Percentiles rank a stretch among this genome's conserved stretches.
Evolutionary conservation across 2,113 vertebrate species (phyloP).

Genomic region (Phodopus roborovskii): DNA sequence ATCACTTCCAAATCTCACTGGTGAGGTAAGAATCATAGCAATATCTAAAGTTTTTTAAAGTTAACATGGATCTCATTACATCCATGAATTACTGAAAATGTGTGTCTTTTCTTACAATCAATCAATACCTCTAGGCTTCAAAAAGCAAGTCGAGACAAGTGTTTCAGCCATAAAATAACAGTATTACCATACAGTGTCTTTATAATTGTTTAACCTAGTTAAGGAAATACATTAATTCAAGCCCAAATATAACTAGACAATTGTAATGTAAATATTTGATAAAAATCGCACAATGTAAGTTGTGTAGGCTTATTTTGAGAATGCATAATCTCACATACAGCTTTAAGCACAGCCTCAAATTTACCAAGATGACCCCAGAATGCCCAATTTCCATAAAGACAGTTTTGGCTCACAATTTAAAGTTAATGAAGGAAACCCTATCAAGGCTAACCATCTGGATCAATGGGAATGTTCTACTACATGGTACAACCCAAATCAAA

Average conservation of each 20-base stretch:
- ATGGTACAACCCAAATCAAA: not conserved
- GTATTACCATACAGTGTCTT: not conserved
- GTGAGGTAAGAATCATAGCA: not conserved
- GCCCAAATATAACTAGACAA: not conserved
- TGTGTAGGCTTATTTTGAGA: not conserved
- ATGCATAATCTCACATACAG: not conserved
- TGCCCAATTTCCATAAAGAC: not conserved
- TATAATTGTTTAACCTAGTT: not conserved
- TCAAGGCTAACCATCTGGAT: not conserved
- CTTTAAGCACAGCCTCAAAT: not conserved
- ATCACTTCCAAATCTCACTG: not conserved
- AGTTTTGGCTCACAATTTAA: not conserved
- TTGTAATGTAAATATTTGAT: not conserved
- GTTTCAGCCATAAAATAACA: not conserved
- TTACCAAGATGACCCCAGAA: not conserved
- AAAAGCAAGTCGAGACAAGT: not conserved
- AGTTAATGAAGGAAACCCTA: not conserved
- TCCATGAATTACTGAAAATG: not conserved
- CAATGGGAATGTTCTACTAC: not conserved
- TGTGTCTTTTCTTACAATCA: not conserved
- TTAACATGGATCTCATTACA: not conserved
- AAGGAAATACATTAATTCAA: slow-evolving; percentile 17
- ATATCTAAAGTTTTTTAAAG: not conserved
- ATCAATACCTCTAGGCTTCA: not conserved
- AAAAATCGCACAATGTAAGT: not conserved